Percentiles rank a stretch among this genome's conserved stretches.
These are phyloP conservation scores for Acromyrmex echinatior DNA, from an alignment of 1,140 invertebrate species.

Conservation along the genomic window DNA sequence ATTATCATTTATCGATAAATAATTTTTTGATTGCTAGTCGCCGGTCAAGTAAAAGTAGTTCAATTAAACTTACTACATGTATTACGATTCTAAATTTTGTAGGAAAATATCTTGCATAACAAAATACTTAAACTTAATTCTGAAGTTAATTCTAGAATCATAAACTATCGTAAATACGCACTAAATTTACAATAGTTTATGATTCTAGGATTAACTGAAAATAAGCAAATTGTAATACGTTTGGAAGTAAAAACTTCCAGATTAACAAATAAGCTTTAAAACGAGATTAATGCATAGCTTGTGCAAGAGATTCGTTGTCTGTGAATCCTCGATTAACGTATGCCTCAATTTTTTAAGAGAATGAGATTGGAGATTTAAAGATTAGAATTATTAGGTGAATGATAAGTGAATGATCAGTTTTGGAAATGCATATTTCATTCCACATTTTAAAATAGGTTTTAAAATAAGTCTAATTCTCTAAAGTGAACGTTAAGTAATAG, in stretches of 20 bases:
- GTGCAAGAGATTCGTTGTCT: neutral
- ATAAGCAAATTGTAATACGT: neutral
- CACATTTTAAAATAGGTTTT: neutral
- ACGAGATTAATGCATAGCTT: neutral
- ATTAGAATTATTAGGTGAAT: neutral
- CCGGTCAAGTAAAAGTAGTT: neutral
- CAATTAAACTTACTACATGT: neutral
- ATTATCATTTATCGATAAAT: neutral
- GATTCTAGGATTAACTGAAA: too few relatives aligned
- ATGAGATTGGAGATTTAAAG: neutral
- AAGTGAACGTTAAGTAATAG: neutral
- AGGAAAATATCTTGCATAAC: too few relatives aligned
- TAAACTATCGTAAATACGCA: too few relatives aligned
- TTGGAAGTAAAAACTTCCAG: neutral
- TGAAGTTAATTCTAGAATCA: too few relatives aligned
- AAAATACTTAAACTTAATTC: too few relatives aligned
- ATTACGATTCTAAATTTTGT: neutral
- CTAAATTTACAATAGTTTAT: too few relatives aligned
- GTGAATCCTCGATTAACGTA: neutral
- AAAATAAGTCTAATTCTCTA: neutral
- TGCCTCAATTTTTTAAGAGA: neutral
- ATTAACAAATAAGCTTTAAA: neutral
- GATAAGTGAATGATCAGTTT: neutral
- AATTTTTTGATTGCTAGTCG: slow-evolving; percentile 11
- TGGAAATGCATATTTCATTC: neutral